A percentile compares a stretch with the other conserved stretches of the same genome.
phyloP scores from a whole-genome alignment of 2,797 vertebrate species.

The Enteromius afrohamiltoni region DNA sequence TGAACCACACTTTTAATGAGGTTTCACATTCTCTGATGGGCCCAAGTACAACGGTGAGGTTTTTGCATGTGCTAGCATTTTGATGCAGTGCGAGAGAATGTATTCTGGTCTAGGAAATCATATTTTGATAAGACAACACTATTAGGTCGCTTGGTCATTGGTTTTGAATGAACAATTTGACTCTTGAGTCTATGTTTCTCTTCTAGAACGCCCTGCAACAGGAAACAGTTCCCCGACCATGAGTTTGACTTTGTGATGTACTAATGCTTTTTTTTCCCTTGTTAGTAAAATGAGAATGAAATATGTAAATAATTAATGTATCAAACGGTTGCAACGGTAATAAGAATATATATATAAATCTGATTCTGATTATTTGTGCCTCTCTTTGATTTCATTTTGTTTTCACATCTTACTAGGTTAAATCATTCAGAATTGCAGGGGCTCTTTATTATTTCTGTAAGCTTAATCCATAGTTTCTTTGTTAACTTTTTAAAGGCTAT shows the following conservation, averaged over 20 bases:
- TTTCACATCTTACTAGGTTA: neutral
- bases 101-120: conserved; percentile 19
- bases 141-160: conserved; percentile 13
- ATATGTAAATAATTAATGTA: conserved; percentile 54
- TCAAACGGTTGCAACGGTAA: conserved; percentile 51
- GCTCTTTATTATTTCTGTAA: neutral
- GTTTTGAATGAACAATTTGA: conserved; percentile 8
- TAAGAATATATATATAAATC: conserved; percentile 43
- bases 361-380: conserved; percentile 23
- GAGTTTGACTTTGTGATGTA: conserved; percentile 52
- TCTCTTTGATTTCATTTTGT: conserved; percentile 8
- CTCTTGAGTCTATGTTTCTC: neutral
- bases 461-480: neutral
- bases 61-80: conserved; percentile 43
- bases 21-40: neutral
- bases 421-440: neutral
- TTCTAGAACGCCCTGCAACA: conserved; percentile 29
- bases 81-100: neutral
- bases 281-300: conserved; percentile 35
- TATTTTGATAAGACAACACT: conserved; percentile 5
- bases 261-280: conserved; percentile 43
- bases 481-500: neutral
- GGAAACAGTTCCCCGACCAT: conserved; percentile 31
- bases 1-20: neutral
- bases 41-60: neutral